Conservation (phyloP, 2,113 vertebrate genomes). For the Galemys pyrenaicus region DNA sequence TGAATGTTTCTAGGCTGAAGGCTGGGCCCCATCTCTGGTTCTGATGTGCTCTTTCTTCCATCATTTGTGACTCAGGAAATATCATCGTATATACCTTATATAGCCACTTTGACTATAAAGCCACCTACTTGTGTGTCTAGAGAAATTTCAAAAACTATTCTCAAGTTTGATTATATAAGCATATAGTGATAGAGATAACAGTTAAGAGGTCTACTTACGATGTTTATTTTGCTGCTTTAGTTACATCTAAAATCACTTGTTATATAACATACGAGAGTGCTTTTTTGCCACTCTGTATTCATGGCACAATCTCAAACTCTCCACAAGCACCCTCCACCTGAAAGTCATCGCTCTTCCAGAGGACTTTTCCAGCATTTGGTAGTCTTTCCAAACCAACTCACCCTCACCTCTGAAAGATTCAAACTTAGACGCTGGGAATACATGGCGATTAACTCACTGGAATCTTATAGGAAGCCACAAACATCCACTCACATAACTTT, state of each 20-base stretch:
- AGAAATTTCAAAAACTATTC: neutral
- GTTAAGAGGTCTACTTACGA: neutral
- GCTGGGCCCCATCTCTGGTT: neutral
- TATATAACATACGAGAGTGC: neutral
- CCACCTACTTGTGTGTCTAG: neutral
- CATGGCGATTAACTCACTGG: neutral
- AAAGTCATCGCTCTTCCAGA: neutral
- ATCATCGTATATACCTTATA: neutral
- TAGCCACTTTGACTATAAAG: neutral
- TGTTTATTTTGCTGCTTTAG: neutral
- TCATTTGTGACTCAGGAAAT: neutral
- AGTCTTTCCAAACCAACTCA: neutral
- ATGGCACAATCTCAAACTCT: neutral
- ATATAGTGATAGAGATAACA: neutral
- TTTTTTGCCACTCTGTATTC: neutral
- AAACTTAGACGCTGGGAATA: neutral
- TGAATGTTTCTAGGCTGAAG: neutral
- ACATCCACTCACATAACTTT: neutral
- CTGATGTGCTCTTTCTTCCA: neutral
- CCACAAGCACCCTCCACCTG: neutral
- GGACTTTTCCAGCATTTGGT: neutral
- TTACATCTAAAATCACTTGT: neutral
- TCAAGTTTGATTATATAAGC: constrained; percentile 18
- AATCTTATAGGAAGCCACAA: neutral
- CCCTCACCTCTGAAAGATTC: neutral